Evolutionary conservation across 2,113 vertebrate genomes (phyloP).

Genomic region (Oriolus oriolus): DNA sequence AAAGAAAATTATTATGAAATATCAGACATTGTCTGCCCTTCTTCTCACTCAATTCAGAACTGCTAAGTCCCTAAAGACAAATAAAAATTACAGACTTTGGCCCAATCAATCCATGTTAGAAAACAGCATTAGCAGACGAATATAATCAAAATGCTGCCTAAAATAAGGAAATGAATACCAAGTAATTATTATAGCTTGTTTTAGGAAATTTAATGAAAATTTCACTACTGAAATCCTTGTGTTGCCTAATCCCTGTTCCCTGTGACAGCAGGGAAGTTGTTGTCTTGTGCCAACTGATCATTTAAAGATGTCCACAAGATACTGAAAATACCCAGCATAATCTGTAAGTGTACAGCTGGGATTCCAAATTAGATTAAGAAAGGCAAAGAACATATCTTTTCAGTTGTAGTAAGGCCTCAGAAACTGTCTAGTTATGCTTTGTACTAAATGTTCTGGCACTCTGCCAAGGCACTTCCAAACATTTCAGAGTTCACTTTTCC

Average conservation of each 20-base stretch:
- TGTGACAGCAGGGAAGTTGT: slow-evolving; percentile 40
- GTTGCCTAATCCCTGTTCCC: background rate
- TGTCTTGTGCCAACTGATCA: slow-evolving; percentile 34
- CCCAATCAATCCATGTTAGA: background rate
- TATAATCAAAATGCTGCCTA: background rate
- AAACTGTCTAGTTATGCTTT: slow-evolving; percentile 73
- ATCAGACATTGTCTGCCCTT: background rate
- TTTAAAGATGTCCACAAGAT: slow-evolving; percentile 45
- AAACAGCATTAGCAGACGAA: background rate
- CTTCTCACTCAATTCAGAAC: background rate
- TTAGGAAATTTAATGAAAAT: background rate
- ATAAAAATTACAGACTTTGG: background rate
- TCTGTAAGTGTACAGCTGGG: slow-evolving; percentile 33
- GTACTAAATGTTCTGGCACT: slow-evolving; percentile 74
- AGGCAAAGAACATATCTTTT: slow-evolving; percentile 60
- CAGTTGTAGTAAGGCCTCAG: slow-evolving; percentile 31
- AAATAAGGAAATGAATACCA: background rate
- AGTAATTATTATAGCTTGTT: background rate
- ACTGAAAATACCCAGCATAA: slow-evolving; percentile 34
- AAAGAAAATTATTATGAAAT: background rate
- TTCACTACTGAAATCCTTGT: background rate
- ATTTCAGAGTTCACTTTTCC: slow-evolving; percentile 74
- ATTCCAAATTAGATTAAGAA: slow-evolving; percentile 60
- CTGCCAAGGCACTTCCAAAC: slow-evolving; percentile 75
- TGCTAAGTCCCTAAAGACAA: background rate